These are phyloP conservation scores for Microcaecilia unicolor DNA, from an alignment of 2,797 vertebrate genomes.

Conservation along the genomic window DNA sequence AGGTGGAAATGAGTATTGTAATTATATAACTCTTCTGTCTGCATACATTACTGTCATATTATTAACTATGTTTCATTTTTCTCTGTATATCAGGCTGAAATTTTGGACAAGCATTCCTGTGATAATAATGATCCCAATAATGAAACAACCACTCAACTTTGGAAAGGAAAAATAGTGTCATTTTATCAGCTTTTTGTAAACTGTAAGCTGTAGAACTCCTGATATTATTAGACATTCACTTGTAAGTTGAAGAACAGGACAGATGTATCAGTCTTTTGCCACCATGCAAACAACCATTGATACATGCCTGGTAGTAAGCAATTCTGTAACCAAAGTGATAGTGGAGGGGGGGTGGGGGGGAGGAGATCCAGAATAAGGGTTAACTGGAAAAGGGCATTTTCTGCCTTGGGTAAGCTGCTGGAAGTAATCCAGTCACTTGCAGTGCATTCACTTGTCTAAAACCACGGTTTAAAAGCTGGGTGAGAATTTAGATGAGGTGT, in stretches of 20 bases:
- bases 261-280: background rate
- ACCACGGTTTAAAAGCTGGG: slow-evolving; percentile 10
- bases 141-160: background rate
- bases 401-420: slow-evolving; percentile 8
- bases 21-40: slow-evolving; percentile 18
- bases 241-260: background rate
- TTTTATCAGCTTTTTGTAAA: background rate
- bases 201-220: background rate
- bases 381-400: slow-evolving; percentile 17
- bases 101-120: slow-evolving; percentile 5
- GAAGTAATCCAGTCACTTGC: slow-evolving; percentile 8
- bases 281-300: background rate
- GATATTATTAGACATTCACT: background rate
- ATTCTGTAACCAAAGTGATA: background rate
- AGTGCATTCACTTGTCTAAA: slow-evolving; percentile 20
- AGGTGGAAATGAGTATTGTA: slow-evolving; percentile 27
- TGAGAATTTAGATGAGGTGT: slow-evolving; percentile 37
- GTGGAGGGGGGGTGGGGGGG: too few species aligned
- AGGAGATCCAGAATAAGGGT: background rate
- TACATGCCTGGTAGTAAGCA: rapidly evolving
- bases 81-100: background rate
- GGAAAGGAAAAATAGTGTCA: background rate
- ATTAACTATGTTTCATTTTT: slow-evolving; percentile 16
- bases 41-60: slow-evolving; percentile 21
- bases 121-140: slow-evolving; percentile 6